A percentile compares a stretch with the other conserved stretches of the same genome.
Evolutionary conservation across 2,888 invertebrate genomes (phyloP).

Genomic region (Geophilus truncorum): DNA sequence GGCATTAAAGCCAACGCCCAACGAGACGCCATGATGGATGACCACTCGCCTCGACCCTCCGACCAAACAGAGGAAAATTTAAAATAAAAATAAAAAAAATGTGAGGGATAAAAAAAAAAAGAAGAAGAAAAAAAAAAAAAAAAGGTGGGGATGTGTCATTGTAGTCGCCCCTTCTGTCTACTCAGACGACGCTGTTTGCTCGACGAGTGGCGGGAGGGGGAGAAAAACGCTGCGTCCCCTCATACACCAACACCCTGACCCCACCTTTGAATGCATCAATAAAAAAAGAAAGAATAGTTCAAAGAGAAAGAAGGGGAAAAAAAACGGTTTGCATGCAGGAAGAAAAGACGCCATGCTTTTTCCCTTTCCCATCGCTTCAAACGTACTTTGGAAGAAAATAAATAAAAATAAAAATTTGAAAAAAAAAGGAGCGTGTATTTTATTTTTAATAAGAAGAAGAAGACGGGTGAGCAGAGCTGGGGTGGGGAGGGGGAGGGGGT

Average conservation of each 20-base stretch:
- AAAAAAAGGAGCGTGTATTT: background rate
- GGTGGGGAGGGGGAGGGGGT: background rate
- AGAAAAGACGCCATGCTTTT: background rate
- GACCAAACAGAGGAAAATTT: background rate
- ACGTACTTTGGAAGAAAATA: background rate
- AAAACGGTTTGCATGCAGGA: background rate
- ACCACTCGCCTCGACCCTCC: conserved; percentile 12
- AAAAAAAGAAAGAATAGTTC: conserved; percentile 6
- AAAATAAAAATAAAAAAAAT: background rate
- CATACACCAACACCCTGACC: conserved; percentile 20
- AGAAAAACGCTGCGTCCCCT: background rate
- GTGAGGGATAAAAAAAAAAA: background rate
- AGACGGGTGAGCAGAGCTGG: background rate
- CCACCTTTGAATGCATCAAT: conserved; percentile 20
- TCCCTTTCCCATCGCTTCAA: background rate
- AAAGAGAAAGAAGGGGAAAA: background rate
- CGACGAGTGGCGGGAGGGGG: conserved; percentile 1
- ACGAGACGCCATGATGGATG: conserved; percentile 12
- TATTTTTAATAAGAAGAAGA: conserved; percentile 14
- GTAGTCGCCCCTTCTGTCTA: conserved; percentile 13
- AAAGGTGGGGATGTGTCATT: conserved; percentile 6
- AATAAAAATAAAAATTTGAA: background rate
- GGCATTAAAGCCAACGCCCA: conserved; percentile 20
- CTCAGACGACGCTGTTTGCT: conserved; percentile 18
- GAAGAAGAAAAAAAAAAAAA: background rate